phyloP scores from a whole-genome alignment of 2,888 invertebrate genomes.

The Drosophila nr. perissopoda region DNA sequence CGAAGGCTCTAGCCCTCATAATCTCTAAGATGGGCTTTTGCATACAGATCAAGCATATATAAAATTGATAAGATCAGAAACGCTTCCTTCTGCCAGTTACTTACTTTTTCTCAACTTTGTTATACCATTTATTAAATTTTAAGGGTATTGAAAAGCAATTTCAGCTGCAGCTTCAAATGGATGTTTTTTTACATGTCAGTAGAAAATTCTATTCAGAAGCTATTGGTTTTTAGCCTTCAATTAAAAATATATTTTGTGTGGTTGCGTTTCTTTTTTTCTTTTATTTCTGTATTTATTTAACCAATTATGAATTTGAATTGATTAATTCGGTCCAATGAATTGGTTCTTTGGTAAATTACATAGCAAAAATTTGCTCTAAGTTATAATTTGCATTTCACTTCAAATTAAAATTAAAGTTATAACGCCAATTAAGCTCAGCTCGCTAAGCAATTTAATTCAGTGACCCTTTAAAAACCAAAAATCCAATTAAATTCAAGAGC shows the following conservation, averaged over 20 bases:
- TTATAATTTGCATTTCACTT: constrained; percentile 8
- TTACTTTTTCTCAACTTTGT: not conserved
- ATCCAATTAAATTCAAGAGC: constrained; percentile 53
- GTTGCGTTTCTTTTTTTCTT: not conserved
- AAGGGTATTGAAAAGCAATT: not conserved
- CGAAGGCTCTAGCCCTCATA: not conserved
- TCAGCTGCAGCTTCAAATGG: not conserved
- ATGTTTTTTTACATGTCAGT: not conserved
- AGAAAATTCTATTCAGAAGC: not conserved
- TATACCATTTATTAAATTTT: not conserved
- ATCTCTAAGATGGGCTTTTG: not conserved
- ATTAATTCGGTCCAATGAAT: constrained; percentile 1
- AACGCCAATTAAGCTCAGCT: constrained; percentile 27
- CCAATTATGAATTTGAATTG: not conserved
- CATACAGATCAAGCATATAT: not conserved
- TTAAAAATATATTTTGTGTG: not conserved
- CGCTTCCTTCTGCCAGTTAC: not conserved
- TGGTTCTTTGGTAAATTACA: not conserved
- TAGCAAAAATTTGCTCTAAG: not conserved
- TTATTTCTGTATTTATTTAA: not conserved
- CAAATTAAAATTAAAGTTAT: constrained; percentile 26
- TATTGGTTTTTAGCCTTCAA: not conserved
- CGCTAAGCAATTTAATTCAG: constrained; percentile 46
- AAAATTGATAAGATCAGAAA: not conserved
- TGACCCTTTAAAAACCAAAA: constrained; percentile 28